Evolutionary conservation across 2,113 vertebrate species (phyloP).

Genomic region (Jacana jacana): DNA sequence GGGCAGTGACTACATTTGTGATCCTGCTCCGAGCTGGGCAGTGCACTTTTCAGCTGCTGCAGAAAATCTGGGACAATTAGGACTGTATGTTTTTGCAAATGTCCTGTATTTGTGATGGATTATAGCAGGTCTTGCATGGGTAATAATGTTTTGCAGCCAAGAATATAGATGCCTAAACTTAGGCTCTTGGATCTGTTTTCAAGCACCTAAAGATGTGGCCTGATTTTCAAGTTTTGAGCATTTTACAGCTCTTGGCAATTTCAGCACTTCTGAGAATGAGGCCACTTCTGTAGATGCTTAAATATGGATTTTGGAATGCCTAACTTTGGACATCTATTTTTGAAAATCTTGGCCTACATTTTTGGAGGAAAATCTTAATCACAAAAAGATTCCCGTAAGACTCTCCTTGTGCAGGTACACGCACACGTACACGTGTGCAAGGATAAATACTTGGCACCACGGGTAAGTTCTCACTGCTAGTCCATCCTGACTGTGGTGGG

Average conservation of each 20-base stretch:
- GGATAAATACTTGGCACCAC: background rate
- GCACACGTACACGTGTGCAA: fast-evolving
- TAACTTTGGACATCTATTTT: conserved; percentile 67
- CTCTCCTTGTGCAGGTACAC: background rate
- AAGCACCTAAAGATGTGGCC: conserved; percentile 61
- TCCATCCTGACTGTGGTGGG: background rate
- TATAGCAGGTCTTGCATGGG: background rate
- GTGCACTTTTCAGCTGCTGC: background rate
- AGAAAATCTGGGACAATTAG: conserved; percentile 37
- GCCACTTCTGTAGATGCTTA: conserved; percentile 56
- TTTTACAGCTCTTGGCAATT: conserved; percentile 55
- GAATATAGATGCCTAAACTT: conserved; percentile 40
- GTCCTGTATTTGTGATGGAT: conserved; percentile 20
- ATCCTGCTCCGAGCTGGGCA: background rate
- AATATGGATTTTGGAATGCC: conserved; percentile 59
- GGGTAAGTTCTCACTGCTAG: background rate
- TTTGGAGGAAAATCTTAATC: conserved; percentile 11
- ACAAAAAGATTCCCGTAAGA: background rate
- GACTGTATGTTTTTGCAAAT: background rate
- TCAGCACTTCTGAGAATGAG: conserved; percentile 63
- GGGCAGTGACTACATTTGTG: background rate
- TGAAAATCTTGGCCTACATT: conserved; percentile 58
- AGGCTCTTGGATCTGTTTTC: conserved; percentile 49
- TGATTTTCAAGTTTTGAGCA: conserved; percentile 56
- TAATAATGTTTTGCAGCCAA: conserved; percentile 40